phyloP scores from a whole-genome alignment of 2,888 invertebrate genomes.

The Polymixis lichenea region DNA sequence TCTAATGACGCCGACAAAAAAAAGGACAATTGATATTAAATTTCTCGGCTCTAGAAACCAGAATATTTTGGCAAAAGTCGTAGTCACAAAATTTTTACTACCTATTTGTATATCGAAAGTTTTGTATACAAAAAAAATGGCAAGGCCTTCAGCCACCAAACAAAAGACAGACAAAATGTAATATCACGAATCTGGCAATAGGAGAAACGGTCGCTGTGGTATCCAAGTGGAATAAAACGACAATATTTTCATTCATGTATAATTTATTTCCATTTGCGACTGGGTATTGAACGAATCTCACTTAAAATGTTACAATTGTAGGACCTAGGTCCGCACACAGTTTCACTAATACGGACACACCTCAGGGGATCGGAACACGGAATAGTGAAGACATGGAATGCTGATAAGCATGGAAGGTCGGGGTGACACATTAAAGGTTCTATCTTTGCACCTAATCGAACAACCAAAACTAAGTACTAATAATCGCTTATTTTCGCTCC shows the following conservation, averaged over 20 bases:
- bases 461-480: conserved; percentile 20
- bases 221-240: conserved; percentile 66
- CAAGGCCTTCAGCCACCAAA: too few species aligned
- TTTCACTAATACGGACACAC: conserved; percentile 76
- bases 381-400: conserved; percentile 50
- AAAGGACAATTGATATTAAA: too few species aligned
- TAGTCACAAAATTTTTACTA: background rate
- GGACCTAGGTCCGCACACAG: conserved; percentile 70
- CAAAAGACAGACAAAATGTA: background rate
- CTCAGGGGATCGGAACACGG: conserved; percentile 25
- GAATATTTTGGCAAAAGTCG: background rate
- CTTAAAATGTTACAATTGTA: conserved; percentile 76
- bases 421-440: background rate
- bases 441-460: conserved; percentile 1
- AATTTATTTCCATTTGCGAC: conserved; percentile 87
- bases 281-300: conserved; percentile 84
- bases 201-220: background rate
- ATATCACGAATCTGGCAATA: background rate
- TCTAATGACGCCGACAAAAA: too few species aligned
- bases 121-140: too few species aligned
- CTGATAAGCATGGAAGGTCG: background rate
- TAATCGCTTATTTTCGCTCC: conserved; percentile 22
- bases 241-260: conserved; percentile 77
- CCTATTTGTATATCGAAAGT: background rate
- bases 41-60: background rate